Evolutionary conservation across 2,113 vertebrate species (phyloP).

Genomic region (Rhabdornis inornatus): DNA sequence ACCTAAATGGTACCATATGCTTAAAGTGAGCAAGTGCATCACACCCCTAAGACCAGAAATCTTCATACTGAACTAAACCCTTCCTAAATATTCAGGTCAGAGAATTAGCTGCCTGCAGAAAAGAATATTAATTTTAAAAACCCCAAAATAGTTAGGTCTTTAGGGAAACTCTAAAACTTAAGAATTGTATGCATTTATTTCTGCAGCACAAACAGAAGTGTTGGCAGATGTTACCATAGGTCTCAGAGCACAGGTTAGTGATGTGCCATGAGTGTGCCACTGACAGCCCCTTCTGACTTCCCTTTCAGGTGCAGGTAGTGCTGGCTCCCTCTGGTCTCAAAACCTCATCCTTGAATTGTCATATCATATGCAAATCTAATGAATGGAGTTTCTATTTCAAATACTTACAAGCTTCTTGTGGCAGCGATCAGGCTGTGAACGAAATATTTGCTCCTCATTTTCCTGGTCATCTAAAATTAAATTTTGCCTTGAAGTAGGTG

Average conservation of each 20-base stretch:
- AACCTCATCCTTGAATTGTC: background rate
- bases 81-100: background rate
- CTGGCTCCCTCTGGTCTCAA: background rate
- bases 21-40: background rate
- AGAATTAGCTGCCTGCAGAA: background rate
- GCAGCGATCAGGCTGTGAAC: conserved; percentile 71
- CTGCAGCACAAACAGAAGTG: background rate
- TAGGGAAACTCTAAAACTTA: background rate
- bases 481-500: conserved; percentile 35
- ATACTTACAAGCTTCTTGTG: conserved; percentile 71
- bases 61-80: background rate
- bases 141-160: background rate
- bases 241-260: background rate
- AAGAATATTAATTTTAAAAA: background rate
- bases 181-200: background rate
- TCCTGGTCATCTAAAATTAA: conserved; percentile 62
- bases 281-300: background rate
- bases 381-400: background rate
- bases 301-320: background rate
- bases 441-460: conserved; percentile 71
- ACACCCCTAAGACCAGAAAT: accelerated
- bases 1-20: background rate
- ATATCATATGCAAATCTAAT: background rate
- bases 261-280: background rate
- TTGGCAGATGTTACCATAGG: background rate